Conservation (phyloP, 2,113 vertebrate species). For the Prionailurus bengalensis region DNA sequence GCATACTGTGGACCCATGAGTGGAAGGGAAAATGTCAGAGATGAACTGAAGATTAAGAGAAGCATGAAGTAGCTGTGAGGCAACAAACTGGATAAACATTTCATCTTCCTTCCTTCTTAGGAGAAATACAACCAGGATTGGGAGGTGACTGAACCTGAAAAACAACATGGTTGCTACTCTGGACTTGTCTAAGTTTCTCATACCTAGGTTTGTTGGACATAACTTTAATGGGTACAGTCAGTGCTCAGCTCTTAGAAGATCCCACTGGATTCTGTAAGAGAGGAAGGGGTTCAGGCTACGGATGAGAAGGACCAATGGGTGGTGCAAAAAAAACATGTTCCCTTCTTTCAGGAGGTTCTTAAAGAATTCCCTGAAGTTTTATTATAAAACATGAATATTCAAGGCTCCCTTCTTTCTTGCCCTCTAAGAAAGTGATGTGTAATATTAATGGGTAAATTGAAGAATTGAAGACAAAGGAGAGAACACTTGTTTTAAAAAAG, state of each 20-base stretch:
- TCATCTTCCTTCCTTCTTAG: not conserved
- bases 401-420: not conserved
- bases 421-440: not conserved
- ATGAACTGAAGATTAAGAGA: not conserved
- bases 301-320: not conserved
- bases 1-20: not conserved
- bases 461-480: not conserved
- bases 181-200: not conserved
- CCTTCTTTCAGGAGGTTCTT: not conserved
- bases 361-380: not conserved
- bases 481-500: not conserved
- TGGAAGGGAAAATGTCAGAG: not conserved
- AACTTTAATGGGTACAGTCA: not conserved
- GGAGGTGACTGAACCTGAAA: not conserved
- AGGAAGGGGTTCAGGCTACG: not conserved
- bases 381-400: not conserved
- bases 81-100: not conserved
- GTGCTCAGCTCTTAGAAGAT: not conserved
- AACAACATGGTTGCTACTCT: not conserved
- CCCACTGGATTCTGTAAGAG: not conserved
- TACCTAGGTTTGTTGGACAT: not conserved
- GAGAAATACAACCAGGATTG: not conserved
- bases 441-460: not conserved
- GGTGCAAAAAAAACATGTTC: not conserved
- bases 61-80: not conserved